Conservation (phyloP, 37 sponge, comb jelly and placozoan species). For the Aplysina aerophoba region DNA sequence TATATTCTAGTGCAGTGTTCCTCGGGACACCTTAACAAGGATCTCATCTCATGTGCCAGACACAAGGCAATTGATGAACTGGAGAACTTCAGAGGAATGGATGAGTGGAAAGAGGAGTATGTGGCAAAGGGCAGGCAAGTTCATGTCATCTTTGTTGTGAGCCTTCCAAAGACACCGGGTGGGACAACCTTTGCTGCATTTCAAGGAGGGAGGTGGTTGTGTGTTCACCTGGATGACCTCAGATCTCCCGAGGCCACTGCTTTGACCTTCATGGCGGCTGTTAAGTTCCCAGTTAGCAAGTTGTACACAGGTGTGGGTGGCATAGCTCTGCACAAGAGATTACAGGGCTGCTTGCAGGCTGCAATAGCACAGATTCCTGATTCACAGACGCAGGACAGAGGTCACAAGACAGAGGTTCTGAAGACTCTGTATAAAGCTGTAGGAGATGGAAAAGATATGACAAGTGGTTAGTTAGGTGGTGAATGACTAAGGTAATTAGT, state of each 20-base stretch:
- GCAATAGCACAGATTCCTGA: slow-evolving; percentile 12
- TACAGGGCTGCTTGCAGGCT: background rate
- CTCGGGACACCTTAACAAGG: slow-evolving; percentile 73
- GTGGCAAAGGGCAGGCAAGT: slow-evolving; percentile 1
- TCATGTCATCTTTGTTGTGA: slow-evolving; percentile 68
- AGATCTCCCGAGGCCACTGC: slow-evolving; percentile 39
- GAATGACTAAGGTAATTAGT: background rate
- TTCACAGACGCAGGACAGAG: too few species aligned
- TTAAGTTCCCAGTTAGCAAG: slow-evolving; percentile 52
- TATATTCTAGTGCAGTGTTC: slow-evolving; percentile 82
- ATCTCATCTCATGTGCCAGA: slow-evolving; percentile 89
- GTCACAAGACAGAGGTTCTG: too few species aligned
- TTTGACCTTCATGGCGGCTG: slow-evolving; percentile 45
- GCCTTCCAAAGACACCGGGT: slow-evolving; percentile 57
- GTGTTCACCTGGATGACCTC: slow-evolving; percentile 77
- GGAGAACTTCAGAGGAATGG: background rate
- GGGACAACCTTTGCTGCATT: slow-evolving; percentile 67
- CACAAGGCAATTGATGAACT: slow-evolving; percentile 70
- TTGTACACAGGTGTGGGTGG: slow-evolving; percentile 37
- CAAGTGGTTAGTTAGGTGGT: too few species aligned
- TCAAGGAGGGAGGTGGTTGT: slow-evolving; percentile 82
- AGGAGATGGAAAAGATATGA: too few species aligned
- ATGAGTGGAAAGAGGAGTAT: background rate
- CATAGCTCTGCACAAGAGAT: slow-evolving; percentile 12
- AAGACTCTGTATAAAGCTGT: too few species aligned